Evolutionary conservation across 2,888 invertebrate species (phyloP), one percentile per base, ranked within the genome.

Genomic region (Drepana falcataria): DNA sequence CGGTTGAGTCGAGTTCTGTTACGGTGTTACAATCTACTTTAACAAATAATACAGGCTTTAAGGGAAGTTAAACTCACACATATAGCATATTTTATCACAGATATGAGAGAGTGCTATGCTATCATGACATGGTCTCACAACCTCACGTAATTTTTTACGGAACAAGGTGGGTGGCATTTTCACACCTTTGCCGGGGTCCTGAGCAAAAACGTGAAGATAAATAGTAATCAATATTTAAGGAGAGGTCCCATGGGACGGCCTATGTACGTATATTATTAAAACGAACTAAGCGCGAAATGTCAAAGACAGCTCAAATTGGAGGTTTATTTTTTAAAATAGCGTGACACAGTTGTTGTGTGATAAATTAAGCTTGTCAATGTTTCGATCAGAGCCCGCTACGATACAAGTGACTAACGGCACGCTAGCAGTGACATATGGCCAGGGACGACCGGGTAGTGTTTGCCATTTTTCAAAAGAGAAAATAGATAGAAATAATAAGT

Each of bases 331-430:
- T 67, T 61, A 64, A 65, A 66, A 52, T 58, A 59, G 56, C 53
- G 52, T 59, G 60, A 60, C 53, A 49, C 85, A 85, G 77, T 83
- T 81, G 82, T 78, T 83, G 79, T 84, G 82, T 83, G 83, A 86
- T 85, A 83, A 81, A 87, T 85, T 84, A 83, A 76, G 71, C 73
- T 71, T 79, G 81, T 83, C 83, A 77, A 72, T 78, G 75, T 65
- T 71, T 72, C 79, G 75, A 81, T 80, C 77, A 75, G 65, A 65
- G 70, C 64, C 56, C 57, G 71, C 65, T 65, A 56, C 75, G 79
- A 79, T 73, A 75, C 72, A 61, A 68, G 69, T 81, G 81, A 83
- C 77, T 77, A 82, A 83, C 75, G 76, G 74, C 71, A 59, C 71
- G 64, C 59, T 64, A 60, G 58, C 63, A 56, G 64, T 81, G 80